Evolutionary conservation across 2,888 invertebrate genomes (phyloP).

Genomic region (Drosophila pegasa): DNA sequence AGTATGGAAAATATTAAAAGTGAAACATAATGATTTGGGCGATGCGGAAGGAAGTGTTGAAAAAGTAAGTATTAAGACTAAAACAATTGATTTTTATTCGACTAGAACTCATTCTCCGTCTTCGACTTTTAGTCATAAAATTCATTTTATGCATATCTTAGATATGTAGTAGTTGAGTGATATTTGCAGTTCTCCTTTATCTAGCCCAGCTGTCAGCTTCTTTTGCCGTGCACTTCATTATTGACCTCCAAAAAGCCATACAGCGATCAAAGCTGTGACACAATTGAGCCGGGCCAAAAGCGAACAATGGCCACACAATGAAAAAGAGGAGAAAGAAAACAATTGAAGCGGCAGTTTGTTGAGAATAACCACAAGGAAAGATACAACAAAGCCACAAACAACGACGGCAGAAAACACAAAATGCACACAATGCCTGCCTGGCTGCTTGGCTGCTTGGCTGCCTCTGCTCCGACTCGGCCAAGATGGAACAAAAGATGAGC

Average conservation of each 20-base stretch:
- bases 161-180: neutral
- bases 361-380: constrained; percentile 50
- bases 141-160: neutral
- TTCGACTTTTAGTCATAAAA: neutral
- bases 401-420: constrained; percentile 41
- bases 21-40: constrained; percentile 11
- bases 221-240: constrained; percentile 53
- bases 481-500: constrained; percentile 71
- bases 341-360: constrained; percentile 57
- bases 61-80: constrained; percentile 39
- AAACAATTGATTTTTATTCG: too few species aligned
- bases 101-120: too few species aligned
- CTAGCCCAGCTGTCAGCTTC: constrained; percentile 1
- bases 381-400: constrained; percentile 57
- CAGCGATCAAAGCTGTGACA: constrained; percentile 59
- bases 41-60: neutral
- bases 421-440: constrained; percentile 63
- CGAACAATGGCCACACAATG: constrained; percentile 52
- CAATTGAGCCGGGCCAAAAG: constrained; percentile 57
- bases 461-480: constrained; percentile 23
- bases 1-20: constrained; percentile 44
- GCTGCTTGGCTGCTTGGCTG: constrained; percentile 38
- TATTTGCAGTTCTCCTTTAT: neutral
- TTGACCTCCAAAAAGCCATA: constrained; percentile 58
- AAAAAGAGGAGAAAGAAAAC: constrained; percentile 20